Base-by-base conservation (phyloP, 2,888 invertebrate genomes). In the Cosmia pyralina region DNA sequence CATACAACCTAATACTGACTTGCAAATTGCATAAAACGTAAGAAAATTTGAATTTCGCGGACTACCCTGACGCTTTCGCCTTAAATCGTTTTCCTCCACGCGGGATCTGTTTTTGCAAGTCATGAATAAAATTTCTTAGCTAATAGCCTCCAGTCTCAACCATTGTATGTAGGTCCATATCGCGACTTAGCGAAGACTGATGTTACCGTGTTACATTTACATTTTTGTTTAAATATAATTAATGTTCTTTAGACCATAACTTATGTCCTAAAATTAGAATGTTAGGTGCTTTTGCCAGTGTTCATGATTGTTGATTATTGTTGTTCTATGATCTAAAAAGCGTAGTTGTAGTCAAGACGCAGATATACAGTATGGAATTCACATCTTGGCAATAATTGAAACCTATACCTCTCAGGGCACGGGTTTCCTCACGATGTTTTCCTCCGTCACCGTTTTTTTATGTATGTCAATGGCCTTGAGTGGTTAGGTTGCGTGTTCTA, bases 61-160 rank as follows among this genome's bases (percentile, higher is more conserved):
- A 3, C 2, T 28, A 28, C 28, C 28, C 28, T 28, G 28, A 3
- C 28, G 28, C 28, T 28, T 28, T 28, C 3, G 28, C 28, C 28
- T 28, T 28, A 3, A 52, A 62, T 68, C 48, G 58, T 62, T 82
- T 63, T 71, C 58, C 41, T 72, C 22, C 28, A 66, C 22, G 70
- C 19, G 38, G 41, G 38, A 72, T 62, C 17, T 38, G 38, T 38
- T 38, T 28, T 50, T 69, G 83, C 85, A 73, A 75, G 79, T 76
- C 72, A 72, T 79, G 55, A 75, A 72, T 81, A 73, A 69, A 44
- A 50, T 73, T 69, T 72, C 19, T 72, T 65, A 44, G 15, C 22
- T 62, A 69, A 77, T 74, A 65, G 55, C 44, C n/a, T 79, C 19
- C 53, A 22, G 59, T 75, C 44, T 48, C 63, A n/a, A 41, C 63